These are phyloP conservation scores for Theocolax elegans DNA, from an alignment of 1,140 invertebrate species.

Conservation along the genomic window DNA sequence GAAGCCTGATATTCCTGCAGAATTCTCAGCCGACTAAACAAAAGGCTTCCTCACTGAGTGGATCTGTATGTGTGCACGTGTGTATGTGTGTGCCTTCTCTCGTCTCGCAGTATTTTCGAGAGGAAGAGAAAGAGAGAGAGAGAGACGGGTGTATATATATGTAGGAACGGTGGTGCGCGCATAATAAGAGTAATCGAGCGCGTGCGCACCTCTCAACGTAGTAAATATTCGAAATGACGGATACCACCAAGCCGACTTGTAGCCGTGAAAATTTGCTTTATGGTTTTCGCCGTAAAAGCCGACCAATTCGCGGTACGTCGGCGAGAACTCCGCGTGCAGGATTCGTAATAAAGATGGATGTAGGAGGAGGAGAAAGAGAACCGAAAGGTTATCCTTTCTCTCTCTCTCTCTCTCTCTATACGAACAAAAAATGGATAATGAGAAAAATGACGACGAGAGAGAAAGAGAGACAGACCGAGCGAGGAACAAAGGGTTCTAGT, in stretches of 20 bases:
- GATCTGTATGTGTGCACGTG: too few species aligned
- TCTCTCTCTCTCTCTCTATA: too few species aligned
- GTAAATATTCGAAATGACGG: slow-evolving; percentile 5
- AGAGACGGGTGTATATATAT: background rate
- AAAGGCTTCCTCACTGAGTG: too few species aligned
- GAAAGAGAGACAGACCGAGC: background rate
- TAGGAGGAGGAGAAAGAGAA: too few species aligned
- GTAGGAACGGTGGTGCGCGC: background rate
- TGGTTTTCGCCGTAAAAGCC: background rate
- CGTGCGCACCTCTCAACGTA: background rate
- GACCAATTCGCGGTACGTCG: background rate
- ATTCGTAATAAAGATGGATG: background rate
- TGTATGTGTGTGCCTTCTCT: too few species aligned
- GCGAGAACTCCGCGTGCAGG: background rate
- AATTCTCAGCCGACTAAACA: too few species aligned
- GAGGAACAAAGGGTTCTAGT: background rate
- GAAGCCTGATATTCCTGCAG: too few species aligned
- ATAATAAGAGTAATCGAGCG: background rate
- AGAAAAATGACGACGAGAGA: background rate
- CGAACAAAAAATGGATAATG: too few species aligned
- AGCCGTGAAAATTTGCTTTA: background rate
- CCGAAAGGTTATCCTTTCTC: too few species aligned
- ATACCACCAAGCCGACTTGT: too few species aligned
- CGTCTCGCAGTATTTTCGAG: too few species aligned
- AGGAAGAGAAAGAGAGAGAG: too few species aligned